Evolutionary conservation across 2,797 vertebrate species (phyloP), one percentile per base, ranked within the genome.

Genomic region (Mastacembelus armatus): DNA sequence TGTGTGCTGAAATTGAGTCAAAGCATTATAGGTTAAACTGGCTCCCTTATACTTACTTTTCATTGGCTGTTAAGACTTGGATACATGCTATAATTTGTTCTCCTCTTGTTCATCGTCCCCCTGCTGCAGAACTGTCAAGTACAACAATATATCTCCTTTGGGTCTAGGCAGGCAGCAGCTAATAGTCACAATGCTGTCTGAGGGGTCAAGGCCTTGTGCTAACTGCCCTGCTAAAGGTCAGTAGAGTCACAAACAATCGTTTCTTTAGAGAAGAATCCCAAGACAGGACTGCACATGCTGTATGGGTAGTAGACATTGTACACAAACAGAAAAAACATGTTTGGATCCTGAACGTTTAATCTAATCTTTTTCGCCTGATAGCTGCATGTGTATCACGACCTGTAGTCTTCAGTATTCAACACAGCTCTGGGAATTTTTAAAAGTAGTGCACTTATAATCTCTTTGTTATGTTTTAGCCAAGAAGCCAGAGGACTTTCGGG

Each of bases 121-220:
- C 43, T 38, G 24, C 63, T 54, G 27, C 54, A 60, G 29, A n/a
- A 29, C 40, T 32, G 63, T 63, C 19, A 32, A 52, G 33, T 42
- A 48, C 48, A 58, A 52, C 30, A 35, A 54, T 77, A 44, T 21
- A 67, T 77, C 62, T 68, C 14, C 22, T 7, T 48, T 0, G 1
- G 54, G 48, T 69, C n/a, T 32, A 52, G 65, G 32, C 59, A 64
- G 69, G 32, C 54, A 11, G 40, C n/a, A 50, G 63, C 62, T 77
- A 50, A 74, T 55, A 49, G 64, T 66, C 62, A 56, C 74, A 51
- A 32, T 74, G 61, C 65, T 52, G 61, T 65, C 45, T 33, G 67
- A 64, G 9, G 52, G 76, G 80, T 85, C 78, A 78, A 82, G 74
- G 77, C 71, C 61, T 51, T 29, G 27, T 63, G 75, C 83, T 79